Base-by-base conservation (phyloP, 1,140 invertebrate species). In the Chelonus insularis region DNA sequence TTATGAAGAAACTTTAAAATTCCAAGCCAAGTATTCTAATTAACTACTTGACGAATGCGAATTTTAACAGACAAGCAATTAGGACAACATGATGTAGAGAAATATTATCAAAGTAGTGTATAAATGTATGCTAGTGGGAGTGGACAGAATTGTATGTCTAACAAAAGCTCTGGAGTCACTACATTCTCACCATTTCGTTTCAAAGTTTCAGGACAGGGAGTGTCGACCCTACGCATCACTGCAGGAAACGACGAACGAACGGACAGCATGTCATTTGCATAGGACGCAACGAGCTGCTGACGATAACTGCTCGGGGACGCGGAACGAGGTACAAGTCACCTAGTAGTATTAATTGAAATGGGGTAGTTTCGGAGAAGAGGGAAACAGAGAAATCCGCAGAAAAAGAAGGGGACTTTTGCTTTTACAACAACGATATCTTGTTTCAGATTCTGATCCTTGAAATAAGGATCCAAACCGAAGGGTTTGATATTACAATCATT, bases 281-380 rank as follows among this genome's bases (percentile, higher is more conserved):
- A 70, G 68, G 66, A 73, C 72, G 66, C 68, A 68, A 65, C 61
- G 39, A 58, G 50, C 36, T 65, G 64, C 63, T 43, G 45, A 64
- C 71, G 70, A 72, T 75, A 74, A 74, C 70, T 73, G 70, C 47
- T 72, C 64, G 66, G 70, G 72, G 66, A 72, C 39, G 66, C 58
- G 63, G 70, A 73, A 75, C 62, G 71, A 75, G 70, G 65, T 70
- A 74, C 68, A 74, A 73, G 70, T 71, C 68, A 72, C 68, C 72
- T 69, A 68, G 67, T 69, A 71, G 63, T 66, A 68, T 71, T 74
- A 75, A 75, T 75, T 75, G 71, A 75, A 75, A 75, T 68, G 71
- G 72, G 70, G 72, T 71, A 71, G 68, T 65, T 71, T 62, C 39
- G 62, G 63, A 68, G 34, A 29, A 57, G 50, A 29, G 14, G 21